Percentiles rank a stretch among this genome's conserved stretches.
phyloP scores from a whole-genome alignment of 92 coral and sea anemone species.

The Galaxea fascicularis region DNA sequence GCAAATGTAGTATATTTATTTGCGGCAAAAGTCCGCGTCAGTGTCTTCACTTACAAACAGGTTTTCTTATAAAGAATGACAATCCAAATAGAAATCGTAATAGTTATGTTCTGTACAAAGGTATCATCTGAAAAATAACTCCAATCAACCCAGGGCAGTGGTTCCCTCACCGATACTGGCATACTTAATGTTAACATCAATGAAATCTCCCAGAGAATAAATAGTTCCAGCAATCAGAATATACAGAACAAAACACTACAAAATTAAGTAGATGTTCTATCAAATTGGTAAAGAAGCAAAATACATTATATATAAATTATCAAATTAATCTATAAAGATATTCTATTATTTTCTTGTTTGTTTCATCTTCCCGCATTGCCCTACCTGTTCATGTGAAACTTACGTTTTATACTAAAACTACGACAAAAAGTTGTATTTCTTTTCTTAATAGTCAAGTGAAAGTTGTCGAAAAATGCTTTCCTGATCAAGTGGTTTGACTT shows the following conservation, averaged over 20 bases:
- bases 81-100: neutral
- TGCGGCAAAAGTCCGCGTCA: neutral
- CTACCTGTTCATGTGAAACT: neutral
- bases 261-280: neutral
- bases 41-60: neutral
- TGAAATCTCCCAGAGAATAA: neutral
- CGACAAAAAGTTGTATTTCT: no score
- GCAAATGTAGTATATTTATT: neutral
- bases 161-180: neutral
- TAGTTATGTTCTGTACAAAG: neutral
- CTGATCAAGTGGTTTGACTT: no score
- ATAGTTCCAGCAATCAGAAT: neutral
- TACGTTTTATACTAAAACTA: no score
- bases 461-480: no score
- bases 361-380: no score
- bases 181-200: neutral
- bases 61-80: slow-evolving; percentile 14
- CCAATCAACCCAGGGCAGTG: neutral
- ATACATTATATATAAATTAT: neutral
- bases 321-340: neutral
- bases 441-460: no score
- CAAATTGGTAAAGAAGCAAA: neutral
- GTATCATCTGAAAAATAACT: neutral
- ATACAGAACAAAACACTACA: neutral
- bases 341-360: neutral